These are phyloP conservation scores for Nipponia nippon DNA, from an alignment of 2,113 vertebrate genomes.

Conservation along the genomic window DNA sequence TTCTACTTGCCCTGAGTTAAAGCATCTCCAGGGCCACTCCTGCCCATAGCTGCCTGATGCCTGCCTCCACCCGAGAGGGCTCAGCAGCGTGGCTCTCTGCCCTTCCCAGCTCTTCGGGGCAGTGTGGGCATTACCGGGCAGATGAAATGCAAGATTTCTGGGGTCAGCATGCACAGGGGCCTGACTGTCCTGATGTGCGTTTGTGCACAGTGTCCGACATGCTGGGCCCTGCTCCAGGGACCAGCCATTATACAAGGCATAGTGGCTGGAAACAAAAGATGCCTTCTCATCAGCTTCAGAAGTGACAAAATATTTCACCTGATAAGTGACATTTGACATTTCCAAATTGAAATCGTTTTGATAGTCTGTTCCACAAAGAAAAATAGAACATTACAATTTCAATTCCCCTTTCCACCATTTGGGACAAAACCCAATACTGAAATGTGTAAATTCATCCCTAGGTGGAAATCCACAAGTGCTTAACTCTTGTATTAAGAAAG, in stretches of 20 bases:
- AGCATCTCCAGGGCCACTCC: not conserved
- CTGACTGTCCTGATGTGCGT: rapidly evolving
- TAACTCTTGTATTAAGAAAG: not conserved
- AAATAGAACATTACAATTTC: not conserved
- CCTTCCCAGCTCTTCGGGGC: not conserved
- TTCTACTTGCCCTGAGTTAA: not conserved
- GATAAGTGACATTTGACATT: not conserved
- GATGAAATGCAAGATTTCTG: not conserved
- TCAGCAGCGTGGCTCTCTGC: not conserved
- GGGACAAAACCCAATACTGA: not conserved
- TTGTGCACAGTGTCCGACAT: rapidly evolving
- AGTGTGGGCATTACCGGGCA: not conserved
- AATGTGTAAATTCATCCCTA: not conserved
- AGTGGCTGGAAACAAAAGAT: not conserved
- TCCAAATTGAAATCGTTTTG: not conserved
- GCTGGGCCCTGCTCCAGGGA: not conserved
- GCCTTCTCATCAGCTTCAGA: not conserved
- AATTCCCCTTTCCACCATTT: not conserved
- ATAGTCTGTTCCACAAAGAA: not conserved
- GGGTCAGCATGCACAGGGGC: not conserved
- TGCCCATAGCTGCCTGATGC: not conserved
- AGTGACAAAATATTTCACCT: not conserved
- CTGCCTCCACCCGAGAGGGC: not conserved
- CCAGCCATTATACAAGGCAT: not conserved
- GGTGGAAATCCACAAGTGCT: not conserved